Base-by-base conservation (phyloP, 2,888 invertebrate species). In the Cheiracanthium punctorium region DNA sequence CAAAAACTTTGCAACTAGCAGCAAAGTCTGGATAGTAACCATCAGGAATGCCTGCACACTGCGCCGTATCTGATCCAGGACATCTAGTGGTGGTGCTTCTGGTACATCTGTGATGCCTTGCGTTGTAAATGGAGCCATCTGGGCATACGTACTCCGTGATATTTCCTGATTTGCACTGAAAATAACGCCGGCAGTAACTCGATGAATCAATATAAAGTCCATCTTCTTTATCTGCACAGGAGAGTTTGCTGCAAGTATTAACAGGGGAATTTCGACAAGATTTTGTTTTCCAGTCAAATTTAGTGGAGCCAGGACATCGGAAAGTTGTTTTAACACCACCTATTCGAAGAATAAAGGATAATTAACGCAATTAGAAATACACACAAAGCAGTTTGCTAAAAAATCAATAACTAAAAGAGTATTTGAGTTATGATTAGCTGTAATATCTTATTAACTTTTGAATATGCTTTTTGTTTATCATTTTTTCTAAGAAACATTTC, bases 21-120 rank as follows among this genome's bases (percentile, higher is more conserved):
- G 72, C 65, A 33, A 75, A 86, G n/a, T 88, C 85, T 0, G 89
- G 89, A 69, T 89, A 88, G 64, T 89, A 89, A 0, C 89, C 89
- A 67, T 89, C 89, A 0, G 87, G 82, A 17, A 89, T 75, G 0
- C 89, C 89, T 12, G 58, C 28, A 28, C 89, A 89, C 29, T 88
- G 71, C 17, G 77, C 64, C 1, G 80, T 8, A 37, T 80, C 80
- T 5, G 74, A 30, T 12, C 77, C 81, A 1, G 74, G 77, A 48
- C 89, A 89, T 20, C 82, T 65, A 0, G 89, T 88, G 1, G 71
- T 71, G 0, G 74, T 32, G 5, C 88, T 80, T 30, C 71, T 48
- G 12, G 87, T 87, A 37, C 89, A 89, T 29, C 80, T 48, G 33
- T 82, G 77, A 20, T 80, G 77, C 30, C 87, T 76, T 0, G 82